Evolutionary conservation across 2,113 vertebrate genomes (phyloP).

Genomic region (Cavia porcellus): DNA sequence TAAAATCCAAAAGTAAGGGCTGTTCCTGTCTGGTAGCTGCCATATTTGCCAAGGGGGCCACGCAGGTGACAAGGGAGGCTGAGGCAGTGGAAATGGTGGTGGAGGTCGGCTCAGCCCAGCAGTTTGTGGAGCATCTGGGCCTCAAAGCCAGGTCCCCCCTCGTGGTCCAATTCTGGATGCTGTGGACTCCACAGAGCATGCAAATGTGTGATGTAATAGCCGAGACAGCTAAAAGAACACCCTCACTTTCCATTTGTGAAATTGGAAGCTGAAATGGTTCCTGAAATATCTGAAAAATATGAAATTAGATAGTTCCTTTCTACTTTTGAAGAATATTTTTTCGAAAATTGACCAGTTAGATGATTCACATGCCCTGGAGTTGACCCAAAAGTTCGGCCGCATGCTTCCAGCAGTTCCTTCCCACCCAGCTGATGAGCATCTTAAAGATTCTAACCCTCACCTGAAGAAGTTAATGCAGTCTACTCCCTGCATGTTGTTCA

Average conservation of each 20-base stretch:
- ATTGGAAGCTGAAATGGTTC: too few species aligned
- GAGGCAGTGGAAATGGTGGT: conserved; percentile 73
- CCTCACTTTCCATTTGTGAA: conserved; percentile 91
- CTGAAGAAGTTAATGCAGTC: conserved; percentile 93
- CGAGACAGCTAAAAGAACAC: conserved; percentile 93
- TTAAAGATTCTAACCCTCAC: conserved; percentile 88
- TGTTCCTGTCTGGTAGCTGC: conserved; percentile 67
- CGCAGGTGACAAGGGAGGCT: not conserved
- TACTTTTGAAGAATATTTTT: conserved; percentile 79
- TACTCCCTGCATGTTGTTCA: conserved; percentile 97
- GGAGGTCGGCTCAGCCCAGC: conserved; percentile 81
- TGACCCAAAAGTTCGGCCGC: conserved; percentile 94
- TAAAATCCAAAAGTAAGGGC: not conserved
- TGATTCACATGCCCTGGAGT: conserved; percentile 95
- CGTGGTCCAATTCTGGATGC: conserved; percentile 95
- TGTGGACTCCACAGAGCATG: conserved; percentile 96
- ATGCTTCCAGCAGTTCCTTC: conserved; percentile 82
- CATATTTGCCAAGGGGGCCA: conserved; percentile 38
- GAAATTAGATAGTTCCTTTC: too few species aligned
- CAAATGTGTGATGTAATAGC: conserved; percentile 98
- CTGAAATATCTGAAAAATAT: too few species aligned
- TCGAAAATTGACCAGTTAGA: conserved; percentile 95
- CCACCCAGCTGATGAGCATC: conserved; percentile 63
- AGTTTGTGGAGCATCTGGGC: conserved; percentile 88
- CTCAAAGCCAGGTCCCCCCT: conserved; percentile 90